Evolutionary conservation across 2,888 invertebrate genomes (phyloP).

Genomic region (Boloria euphrosyne): DNA sequence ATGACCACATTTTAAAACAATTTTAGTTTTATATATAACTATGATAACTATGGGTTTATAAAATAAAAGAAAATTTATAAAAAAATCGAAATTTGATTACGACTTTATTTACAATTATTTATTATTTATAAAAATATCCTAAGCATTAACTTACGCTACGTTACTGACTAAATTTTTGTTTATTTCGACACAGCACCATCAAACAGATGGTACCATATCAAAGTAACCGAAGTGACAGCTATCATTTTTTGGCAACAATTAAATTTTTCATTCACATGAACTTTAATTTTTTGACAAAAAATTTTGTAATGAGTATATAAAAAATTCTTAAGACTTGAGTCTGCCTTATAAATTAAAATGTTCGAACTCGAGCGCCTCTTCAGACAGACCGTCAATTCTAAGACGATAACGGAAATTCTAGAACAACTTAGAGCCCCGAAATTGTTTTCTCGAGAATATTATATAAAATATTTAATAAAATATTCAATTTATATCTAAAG

Average conservation of each 20-base stretch:
- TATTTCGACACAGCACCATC: constrained; percentile 70
- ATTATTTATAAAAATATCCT: constrained; percentile 40
- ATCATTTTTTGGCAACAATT: constrained; percentile 65
- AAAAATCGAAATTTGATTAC: constrained; percentile 28
- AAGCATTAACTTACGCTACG: constrained; percentile 36
- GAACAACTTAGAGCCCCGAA: background rate
- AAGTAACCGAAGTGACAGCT: constrained; percentile 55
- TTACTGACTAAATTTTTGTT: constrained; percentile 67
- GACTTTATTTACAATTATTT: constrained; percentile 45
- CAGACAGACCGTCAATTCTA: constrained; percentile 52
- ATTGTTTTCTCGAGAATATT: constrained; percentile 31
- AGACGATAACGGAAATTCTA: background rate
- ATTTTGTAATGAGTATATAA: constrained; percentile 29
- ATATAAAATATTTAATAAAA: constrained; percentile 23
- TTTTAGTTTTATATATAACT: constrained; percentile 14
- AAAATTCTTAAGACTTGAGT: constrained; percentile 21
- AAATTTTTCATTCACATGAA: constrained; percentile 38
- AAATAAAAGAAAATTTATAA: constrained; percentile 4
- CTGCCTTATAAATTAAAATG: constrained; percentile 14
- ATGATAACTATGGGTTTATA: background rate
- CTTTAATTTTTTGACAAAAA: constrained; percentile 49
- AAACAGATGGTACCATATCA: constrained; percentile 63
- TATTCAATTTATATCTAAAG: constrained; percentile 45
- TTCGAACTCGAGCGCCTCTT: constrained; percentile 65
- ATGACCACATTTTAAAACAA: background rate